A percentile compares a stretch with the other conserved stretches of the same genome.
These are phyloP conservation scores for Cichlasoma orientale DNA, from an alignment of 2,797 vertebrate species.

Conservation along the genomic window DNA sequence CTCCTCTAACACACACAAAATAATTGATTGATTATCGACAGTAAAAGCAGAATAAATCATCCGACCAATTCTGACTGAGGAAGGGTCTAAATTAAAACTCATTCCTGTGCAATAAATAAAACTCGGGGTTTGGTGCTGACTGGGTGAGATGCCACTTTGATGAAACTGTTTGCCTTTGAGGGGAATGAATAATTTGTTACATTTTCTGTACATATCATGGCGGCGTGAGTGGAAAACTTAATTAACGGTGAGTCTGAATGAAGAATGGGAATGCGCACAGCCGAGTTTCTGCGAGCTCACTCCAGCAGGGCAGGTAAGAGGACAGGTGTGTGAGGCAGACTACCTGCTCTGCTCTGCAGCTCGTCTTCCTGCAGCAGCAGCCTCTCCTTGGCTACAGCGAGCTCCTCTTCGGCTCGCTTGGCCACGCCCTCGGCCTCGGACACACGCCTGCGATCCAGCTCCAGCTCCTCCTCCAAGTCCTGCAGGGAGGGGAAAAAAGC, in stretches of 20 bases:
- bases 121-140: constrained; percentile 52
- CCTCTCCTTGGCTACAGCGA: constrained; percentile 85
- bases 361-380: constrained; percentile 85
- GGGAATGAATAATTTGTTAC: constrained; percentile 58
- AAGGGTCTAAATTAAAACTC: constrained; percentile 32
- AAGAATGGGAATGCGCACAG: constrained; percentile 42
- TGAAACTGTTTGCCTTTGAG: constrained; percentile 49
- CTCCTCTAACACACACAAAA: constrained; percentile 72
- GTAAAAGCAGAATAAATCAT: constrained; percentile 10
- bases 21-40: constrained; percentile 27
- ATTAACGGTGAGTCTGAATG: constrained; percentile 46
- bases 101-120: constrained; percentile 40
- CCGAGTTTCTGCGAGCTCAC: constrained; percentile 6
- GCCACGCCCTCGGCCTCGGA: constrained; percentile 81
- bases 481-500: constrained; percentile 54
- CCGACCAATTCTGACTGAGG: constrained; percentile 3
- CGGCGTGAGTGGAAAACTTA: constrained; percentile 25
- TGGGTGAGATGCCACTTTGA: constrained; percentile 52
- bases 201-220: constrained; percentile 49
- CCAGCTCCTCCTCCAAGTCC: constrained; percentile 88
- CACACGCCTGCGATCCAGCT: constrained; percentile 81
- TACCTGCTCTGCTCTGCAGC: constrained; percentile 86
- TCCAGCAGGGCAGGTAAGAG: constrained; percentile 1
- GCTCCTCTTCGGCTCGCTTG: constrained; percentile 85
- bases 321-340: background rate